Base-by-base conservation (phyloP, 1,140 invertebrate species). In the Hypsibius dujardini region DNA sequence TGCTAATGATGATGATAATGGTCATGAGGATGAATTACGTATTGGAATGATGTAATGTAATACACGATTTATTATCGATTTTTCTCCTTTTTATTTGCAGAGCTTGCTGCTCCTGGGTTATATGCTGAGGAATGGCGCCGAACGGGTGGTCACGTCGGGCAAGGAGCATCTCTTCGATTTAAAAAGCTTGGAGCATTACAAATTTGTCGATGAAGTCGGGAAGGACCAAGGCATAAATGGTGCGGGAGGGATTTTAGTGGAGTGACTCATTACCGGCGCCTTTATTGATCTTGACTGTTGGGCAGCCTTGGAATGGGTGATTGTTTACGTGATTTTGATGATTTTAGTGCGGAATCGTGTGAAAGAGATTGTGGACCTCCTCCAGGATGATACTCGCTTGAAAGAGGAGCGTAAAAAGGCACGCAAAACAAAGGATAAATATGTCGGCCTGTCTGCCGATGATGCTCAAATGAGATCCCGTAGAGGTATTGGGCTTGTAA, bases 361-460 rank as follows among this genome's bases (percentile, higher is more conserved):
- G 1, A 89, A 90, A 77, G 90, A 95, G 76, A 81, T 98, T 72
- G 90, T 98, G 73, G 93, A 97, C 77, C 92, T 98, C 78, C 90
- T 98, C 75, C 92, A 98, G 80, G 93, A 99, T 80, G 95, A 98
- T 80, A 95, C 98, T 74, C 88, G 90, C 77, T 79, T 99, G 62
- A 79, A 94, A 72, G 93, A 97, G 72, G 95, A 99, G 81, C 85
- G 95, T 71, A 97, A 96, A 79, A 98, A 98, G 79, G 94, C 95
- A 0, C 98, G 98, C 82, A 95, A 96, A 79, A 95, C 94, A 77
- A 94, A 95, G 80, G 94, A 97, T 80, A 98, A 98, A 82, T 98
- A 94, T 81, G 88, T 96, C 71, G 94, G 94, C 40, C 86, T 93
- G 75, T 90, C 90, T 42, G 88, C 87, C 75, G 88, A 91, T 77